Percentiles rank a stretch among this genome's conserved stretches.
Evolutionary conservation across 1,140 invertebrate genomes (phyloP).

Genomic region (Apis cerana): DNA sequence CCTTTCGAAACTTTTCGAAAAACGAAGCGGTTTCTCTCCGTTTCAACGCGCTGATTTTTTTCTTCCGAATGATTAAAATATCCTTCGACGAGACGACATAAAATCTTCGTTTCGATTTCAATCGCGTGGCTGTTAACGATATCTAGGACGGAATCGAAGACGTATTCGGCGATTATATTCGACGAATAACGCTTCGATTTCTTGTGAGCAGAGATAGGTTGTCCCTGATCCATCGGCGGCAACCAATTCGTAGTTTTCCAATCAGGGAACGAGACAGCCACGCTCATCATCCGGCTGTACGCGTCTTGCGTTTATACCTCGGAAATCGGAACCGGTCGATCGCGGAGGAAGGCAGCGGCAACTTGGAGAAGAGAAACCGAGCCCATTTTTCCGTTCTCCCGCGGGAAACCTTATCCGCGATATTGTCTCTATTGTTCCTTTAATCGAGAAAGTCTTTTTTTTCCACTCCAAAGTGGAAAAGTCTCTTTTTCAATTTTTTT

Average conservation of each 20-base stretch:
- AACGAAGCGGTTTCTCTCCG: neutral
- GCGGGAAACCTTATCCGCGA: slow-evolving; percentile 50
- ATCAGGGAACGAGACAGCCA: slow-evolving; percentile 59
- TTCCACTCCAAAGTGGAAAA: no score
- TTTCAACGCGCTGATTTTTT: neutral
- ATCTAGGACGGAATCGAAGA: slow-evolving; percentile 34
- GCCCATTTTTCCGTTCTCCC: slow-evolving; percentile 49
- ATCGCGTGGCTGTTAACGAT: neutral
- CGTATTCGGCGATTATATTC: slow-evolving; percentile 21
- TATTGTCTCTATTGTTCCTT: slow-evolving; percentile 68
- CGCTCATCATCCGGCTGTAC: slow-evolving; percentile 58
- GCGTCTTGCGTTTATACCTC: slow-evolving; percentile 58
- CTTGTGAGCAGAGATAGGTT: slow-evolving; percentile 7
- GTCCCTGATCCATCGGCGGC: slow-evolving; percentile 55
- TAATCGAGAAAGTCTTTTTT: slow-evolving; percentile 67
- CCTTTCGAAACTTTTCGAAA: neutral
- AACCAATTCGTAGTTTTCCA: slow-evolving; percentile 69
- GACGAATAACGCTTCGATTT: slow-evolving; percentile 21
- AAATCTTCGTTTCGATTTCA: neutral
- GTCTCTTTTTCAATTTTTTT: neutral
- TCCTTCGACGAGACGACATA: neutral
- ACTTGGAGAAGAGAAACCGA: slow-evolving; percentile 5
- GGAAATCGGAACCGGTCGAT: slow-evolving; percentile 62
- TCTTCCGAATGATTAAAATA: neutral
- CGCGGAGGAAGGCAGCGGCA: slow-evolving; percentile 35